Evolutionary conservation across 1,140 invertebrate species (phyloP).

Genomic region (Phortica variegata): DNA sequence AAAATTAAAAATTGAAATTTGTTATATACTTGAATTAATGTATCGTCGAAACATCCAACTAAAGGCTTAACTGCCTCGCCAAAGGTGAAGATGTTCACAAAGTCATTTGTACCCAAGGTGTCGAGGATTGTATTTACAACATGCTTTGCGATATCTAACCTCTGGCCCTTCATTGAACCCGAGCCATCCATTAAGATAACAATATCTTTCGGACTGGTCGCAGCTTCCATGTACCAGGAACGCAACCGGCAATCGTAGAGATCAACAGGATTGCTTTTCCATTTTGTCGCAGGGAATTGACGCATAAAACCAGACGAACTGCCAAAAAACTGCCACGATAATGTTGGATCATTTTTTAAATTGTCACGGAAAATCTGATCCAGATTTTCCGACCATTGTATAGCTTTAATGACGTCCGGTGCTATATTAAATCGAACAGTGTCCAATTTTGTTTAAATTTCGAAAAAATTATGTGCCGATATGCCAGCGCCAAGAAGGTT

Average conservation of each 20-base stretch:
- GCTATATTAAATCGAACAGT: too few relatives aligned
- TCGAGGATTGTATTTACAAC: constrained; percentile 94
- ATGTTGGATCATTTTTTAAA: constrained; percentile 80
- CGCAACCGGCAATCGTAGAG: constrained; percentile 86
- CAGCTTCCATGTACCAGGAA: constrained; percentile 95
- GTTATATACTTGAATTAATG: constrained; percentile 74
- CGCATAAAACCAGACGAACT: constrained; percentile 93
- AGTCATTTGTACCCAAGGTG: constrained; percentile 97
- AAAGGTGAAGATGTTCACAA: constrained; percentile 93
- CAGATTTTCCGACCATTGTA: constrained; percentile 81
- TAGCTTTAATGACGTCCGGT: constrained; percentile 67
- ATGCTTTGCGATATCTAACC: constrained; percentile 90
- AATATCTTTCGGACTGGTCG: constrained; percentile 95
- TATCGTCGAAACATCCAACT: constrained; percentile 84
- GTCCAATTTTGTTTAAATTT: too few relatives aligned
- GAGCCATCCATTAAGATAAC: constrained; percentile 92
- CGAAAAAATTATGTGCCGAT: too few relatives aligned
- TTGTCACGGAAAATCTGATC: constrained; percentile 87
- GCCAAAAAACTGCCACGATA: constrained; percentile 97
- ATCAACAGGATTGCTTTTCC: constrained; percentile 73
- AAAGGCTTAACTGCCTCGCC: constrained; percentile 74
- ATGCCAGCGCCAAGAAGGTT: too few relatives aligned
- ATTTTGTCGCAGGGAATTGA: constrained; percentile 83
- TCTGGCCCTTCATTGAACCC: constrained; percentile 95
- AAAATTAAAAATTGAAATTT: constrained; percentile 10